A percentile compares a stretch with the other conserved stretches of the same genome.
phyloP scores from a whole-genome alignment of 1,140 invertebrate genomes.

The Wiebesia pumilae region DNA sequence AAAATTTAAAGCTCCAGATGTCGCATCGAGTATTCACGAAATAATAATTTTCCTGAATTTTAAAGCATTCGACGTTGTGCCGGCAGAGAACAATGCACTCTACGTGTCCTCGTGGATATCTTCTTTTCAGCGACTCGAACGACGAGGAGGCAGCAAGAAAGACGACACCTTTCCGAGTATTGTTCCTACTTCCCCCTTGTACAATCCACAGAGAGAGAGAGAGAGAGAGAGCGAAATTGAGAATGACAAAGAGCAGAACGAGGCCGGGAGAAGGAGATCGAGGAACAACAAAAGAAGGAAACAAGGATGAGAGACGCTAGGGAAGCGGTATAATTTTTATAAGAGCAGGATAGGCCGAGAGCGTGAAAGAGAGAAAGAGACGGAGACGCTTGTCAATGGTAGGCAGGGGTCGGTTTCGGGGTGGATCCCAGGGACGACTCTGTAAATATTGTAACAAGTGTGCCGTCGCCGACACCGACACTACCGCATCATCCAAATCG shows the following conservation, averaged over 20 bases:
- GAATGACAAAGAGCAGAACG: not conserved
- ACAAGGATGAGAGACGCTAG: not conserved
- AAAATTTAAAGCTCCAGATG: not conserved
- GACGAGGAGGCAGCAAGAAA: not conserved
- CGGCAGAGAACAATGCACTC: not conserved
- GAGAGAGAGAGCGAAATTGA: not conserved
- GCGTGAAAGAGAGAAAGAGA: conserved; percentile 35
- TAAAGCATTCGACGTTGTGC: not conserved
- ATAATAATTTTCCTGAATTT: not conserved
- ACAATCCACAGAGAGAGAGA: not conserved
- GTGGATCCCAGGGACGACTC: conserved; percentile 64
- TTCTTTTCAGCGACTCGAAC: not conserved
- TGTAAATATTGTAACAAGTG: conserved; percentile 76
- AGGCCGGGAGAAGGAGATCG: not conserved
- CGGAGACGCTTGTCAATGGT: conserved; percentile 68
- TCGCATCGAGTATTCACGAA: not conserved
- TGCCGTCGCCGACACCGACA: conserved; percentile 59
- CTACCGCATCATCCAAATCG: conserved; percentile 47
- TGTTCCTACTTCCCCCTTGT: not conserved
- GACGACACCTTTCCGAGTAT: conserved; percentile 13
- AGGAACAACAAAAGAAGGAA: not conserved
- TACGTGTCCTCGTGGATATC: not conserved
- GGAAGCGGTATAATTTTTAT: conserved; percentile 41
- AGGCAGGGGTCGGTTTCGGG: conserved; percentile 62
- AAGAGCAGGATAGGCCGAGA: not conserved